Conservation (phyloP, 1,140 invertebrate species). For the Polypedilum pembai region DNA sequence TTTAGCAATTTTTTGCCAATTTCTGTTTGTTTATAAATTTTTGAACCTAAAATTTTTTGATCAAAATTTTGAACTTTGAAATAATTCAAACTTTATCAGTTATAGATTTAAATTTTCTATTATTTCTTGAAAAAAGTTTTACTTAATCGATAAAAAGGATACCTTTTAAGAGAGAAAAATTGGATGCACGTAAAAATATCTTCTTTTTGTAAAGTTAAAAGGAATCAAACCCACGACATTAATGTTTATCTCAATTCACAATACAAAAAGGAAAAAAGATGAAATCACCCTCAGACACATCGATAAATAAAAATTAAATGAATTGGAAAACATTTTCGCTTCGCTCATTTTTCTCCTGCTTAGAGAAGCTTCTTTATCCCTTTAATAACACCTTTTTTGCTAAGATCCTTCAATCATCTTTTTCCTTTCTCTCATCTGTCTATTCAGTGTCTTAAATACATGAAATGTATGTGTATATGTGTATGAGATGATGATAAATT, state of each 20-base stretch:
- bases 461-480: not conserved
- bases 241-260: not conserved
- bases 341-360: not conserved
- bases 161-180: too few species aligned
- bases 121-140: too few species aligned
- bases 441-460: too few species aligned
- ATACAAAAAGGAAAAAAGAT: not conserved
- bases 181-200: too few species aligned
- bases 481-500: conserved; percentile 11
- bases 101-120: too few species aligned
- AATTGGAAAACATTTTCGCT: conserved; percentile 23
- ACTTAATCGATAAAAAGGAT: too few species aligned
- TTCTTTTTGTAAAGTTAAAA: too few species aligned
- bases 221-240: not conserved
- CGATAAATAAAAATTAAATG: conserved; percentile 26
- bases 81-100: too few species aligned
- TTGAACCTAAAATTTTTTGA: too few species aligned
- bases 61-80: too few species aligned
- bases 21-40: too few species aligned
- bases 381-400: conserved; percentile 24
- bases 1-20: too few species aligned
- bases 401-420: conserved; percentile 19
- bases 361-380: conserved; percentile 1
- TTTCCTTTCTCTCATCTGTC: not conserved
- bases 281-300: conserved; percentile 9